phyloP scores from a whole-genome alignment of 1,140 invertebrate species.

The Nomia melanderi region DNA sequence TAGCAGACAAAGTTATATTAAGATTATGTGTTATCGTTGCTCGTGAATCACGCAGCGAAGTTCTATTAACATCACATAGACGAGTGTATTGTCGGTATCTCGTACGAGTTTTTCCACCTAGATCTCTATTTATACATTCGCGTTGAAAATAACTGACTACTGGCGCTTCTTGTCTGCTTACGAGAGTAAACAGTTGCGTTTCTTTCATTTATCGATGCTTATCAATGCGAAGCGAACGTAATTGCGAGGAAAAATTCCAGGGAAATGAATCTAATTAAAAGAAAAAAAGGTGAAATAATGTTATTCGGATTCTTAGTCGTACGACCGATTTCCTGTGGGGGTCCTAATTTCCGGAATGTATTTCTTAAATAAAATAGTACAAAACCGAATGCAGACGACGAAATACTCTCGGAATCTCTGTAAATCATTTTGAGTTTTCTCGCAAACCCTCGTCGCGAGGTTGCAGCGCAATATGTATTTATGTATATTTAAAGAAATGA shows the following conservation, averaged over 20 bases:
- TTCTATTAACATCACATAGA: conserved; percentile 1
- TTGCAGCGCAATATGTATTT: conserved; percentile 39
- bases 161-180: background rate
- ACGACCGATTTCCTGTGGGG: no score
- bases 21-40: conserved; percentile 2
- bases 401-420: background rate
- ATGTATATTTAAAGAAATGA: conserved; percentile 58
- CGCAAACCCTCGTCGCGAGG: background rate
- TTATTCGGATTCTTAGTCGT: background rate
- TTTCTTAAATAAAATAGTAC: background rate
- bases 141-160: background rate
- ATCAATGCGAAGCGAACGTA: background rate
- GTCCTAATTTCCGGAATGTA: background rate
- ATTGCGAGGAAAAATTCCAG: background rate
- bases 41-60: conserved; percentile 7
- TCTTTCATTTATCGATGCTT: background rate
- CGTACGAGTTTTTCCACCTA: conserved; percentile 12
- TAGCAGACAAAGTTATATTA: conserved; percentile 23
- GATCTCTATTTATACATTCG: conserved; percentile 7
- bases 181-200: background rate
- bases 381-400: no score
- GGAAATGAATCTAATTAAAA: background rate
- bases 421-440: background rate
- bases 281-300: background rate
- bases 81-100: background rate